Evolutionary conservation across 2,797 vertebrate species (phyloP).

Genomic region (Sebastes hubbsi): DNA sequence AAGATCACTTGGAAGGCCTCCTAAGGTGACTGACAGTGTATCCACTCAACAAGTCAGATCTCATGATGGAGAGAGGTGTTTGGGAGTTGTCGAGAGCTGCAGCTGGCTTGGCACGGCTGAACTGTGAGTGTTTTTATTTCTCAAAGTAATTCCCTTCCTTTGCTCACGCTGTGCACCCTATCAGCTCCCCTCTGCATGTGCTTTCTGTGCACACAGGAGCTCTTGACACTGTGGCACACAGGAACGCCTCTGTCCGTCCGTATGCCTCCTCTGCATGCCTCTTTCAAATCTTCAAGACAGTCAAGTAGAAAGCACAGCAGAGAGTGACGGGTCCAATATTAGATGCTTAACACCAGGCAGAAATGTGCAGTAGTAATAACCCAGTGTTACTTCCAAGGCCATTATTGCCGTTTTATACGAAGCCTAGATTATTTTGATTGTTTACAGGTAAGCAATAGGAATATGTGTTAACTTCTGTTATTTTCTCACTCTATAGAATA

Average conservation of each 20-base stretch:
- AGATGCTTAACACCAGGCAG: background rate
- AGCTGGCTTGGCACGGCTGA: background rate
- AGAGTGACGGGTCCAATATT: background rate
- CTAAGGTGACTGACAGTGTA: conserved; percentile 1
- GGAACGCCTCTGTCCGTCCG: background rate
- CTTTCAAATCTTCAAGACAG: conserved; percentile 8
- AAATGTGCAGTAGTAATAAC: background rate
- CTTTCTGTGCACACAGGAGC: conserved; percentile 3
- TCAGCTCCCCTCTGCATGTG: conserved; percentile 13
- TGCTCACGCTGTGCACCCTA: background rate
- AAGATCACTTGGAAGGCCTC: conserved; percentile 7
- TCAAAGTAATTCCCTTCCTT: conserved; percentile 25
- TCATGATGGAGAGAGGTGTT: background rate
- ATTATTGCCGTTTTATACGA: background rate
- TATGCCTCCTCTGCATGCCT: background rate
- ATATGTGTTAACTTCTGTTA: no score
- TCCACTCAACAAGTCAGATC: conserved; percentile 18
- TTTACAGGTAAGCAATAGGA: background rate
- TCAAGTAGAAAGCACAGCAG: conserved; percentile 3
- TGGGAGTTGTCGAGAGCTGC: background rate
- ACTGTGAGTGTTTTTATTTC: conserved; percentile 25
- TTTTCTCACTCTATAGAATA: no score
- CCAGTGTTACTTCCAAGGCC: background rate
- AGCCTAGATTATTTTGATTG: background rate
- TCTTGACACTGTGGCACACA: background rate